phyloP scores from a whole-genome alignment of 2,797 vertebrate genomes.

The Pogonophryne albipinna region DNA sequence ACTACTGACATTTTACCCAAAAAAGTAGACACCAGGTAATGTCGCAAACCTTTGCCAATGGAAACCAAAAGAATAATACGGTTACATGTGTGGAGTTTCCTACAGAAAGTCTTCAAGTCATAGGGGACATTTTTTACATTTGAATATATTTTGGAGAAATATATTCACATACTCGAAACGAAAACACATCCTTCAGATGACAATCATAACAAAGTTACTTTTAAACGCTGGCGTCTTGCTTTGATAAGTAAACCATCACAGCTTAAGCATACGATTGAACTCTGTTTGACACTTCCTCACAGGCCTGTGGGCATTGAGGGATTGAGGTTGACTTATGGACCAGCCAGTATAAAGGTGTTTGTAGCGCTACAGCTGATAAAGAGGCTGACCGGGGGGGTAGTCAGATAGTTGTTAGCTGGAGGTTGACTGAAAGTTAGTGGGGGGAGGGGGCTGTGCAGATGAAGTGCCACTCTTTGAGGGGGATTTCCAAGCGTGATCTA shows the following conservation, averaged over 20 bases:
- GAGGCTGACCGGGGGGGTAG: constrained; percentile 32
- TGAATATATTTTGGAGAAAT: not conserved
- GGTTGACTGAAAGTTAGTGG: constrained; percentile 62
- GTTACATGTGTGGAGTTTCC: too few relatives aligned
- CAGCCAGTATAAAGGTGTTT: constrained; percentile 64
- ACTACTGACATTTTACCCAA: too few relatives aligned
- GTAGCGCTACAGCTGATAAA: constrained; percentile 58
- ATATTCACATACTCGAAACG: not conserved
- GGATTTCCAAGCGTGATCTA: constrained; percentile 72
- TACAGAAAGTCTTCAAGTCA: constrained; percentile 1
- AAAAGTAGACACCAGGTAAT: too few relatives aligned
- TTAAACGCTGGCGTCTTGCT: constrained; percentile 22
- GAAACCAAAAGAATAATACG: too few relatives aligned
- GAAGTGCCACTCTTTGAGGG: constrained; percentile 62
- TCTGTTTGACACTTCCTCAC: constrained; percentile 49
- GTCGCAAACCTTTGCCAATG: too few relatives aligned
- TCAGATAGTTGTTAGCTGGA: constrained; percentile 42
- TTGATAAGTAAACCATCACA: constrained; percentile 41
- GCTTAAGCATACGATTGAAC: constrained; percentile 57
- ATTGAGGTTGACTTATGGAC: constrained; percentile 58
- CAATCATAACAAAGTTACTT: not conserved
- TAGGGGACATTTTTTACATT: not conserved
- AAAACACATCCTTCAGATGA: not conserved
- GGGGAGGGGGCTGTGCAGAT: constrained; percentile 61
- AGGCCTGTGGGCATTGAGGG: constrained; percentile 55